These are phyloP conservation scores for Trichacis sp. DNA, from an alignment of 2,888 invertebrate species.

Conservation along the genomic window DNA sequence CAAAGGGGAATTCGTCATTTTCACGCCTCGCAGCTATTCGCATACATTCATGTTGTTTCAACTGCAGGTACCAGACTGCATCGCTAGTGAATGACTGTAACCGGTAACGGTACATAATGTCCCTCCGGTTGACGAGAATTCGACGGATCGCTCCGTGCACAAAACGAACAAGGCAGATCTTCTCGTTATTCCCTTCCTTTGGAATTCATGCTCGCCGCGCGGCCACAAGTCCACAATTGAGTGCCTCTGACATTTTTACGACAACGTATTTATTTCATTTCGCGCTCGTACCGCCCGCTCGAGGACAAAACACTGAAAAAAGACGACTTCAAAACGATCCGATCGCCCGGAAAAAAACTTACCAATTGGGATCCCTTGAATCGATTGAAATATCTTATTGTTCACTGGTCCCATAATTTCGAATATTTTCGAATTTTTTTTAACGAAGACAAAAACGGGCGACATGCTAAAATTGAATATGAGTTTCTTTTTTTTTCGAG, in stretches of 20 bases:
- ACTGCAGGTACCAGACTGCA: slow-evolving; percentile 6
- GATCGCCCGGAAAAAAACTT: too few species aligned
- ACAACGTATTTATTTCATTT: not conserved
- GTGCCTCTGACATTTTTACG: not conserved
- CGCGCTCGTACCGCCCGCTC: too few species aligned
- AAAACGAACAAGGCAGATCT: slow-evolving; percentile 7
- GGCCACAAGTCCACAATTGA: not conserved
- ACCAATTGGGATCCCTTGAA: too few species aligned
- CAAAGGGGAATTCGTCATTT: slow-evolving; percentile 5
- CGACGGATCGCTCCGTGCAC: slow-evolving; percentile 25
- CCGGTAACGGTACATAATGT: slow-evolving; percentile 22
- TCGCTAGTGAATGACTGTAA: slow-evolving; percentile 9
- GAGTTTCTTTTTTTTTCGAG: too few species aligned
- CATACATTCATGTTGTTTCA: not conserved
- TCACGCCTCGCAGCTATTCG: not conserved
- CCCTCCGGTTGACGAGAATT: slow-evolving; percentile 18
- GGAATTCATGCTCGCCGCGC: not conserved
- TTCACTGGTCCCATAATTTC: too few species aligned
- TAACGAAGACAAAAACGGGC: too few species aligned
- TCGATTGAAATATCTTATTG: too few species aligned
- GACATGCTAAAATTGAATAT: too few species aligned
- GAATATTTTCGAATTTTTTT: too few species aligned
- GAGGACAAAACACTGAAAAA: too few species aligned
- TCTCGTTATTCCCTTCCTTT: slow-evolving; percentile 6
- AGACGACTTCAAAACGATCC: too few species aligned